Percentiles rank a stretch among this genome's conserved stretches.
Evolutionary conservation across 2,888 invertebrate genomes (phyloP).

Genomic region (Brenthis ino): DNA sequence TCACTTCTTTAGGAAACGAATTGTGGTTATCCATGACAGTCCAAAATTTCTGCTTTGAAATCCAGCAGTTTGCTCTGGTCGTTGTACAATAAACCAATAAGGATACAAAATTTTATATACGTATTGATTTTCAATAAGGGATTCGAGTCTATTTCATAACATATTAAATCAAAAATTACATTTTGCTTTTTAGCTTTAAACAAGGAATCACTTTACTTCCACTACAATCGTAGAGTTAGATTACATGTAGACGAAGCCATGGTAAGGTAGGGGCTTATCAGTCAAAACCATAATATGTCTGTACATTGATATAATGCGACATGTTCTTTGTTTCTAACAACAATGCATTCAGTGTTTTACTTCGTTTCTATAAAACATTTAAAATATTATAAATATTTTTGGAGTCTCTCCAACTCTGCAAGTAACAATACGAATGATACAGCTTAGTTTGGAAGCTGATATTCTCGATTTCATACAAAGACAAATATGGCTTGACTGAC

Average conservation of each 20-base stretch:
- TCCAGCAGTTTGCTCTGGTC: too few species aligned
- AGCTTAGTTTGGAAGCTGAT: conserved; percentile 10
- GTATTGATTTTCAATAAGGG: too few species aligned
- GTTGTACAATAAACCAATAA: too few species aligned
- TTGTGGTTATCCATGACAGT: too few species aligned
- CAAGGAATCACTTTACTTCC: neutral
- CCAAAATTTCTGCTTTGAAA: too few species aligned
- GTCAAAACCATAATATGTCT: conserved; percentile 11
- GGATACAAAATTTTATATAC: too few species aligned
- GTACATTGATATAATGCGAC: conserved; percentile 9
- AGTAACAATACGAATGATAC: neutral
- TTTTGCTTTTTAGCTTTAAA: neutral
- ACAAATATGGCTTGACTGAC: too few species aligned
- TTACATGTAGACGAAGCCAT: conserved; percentile 17
- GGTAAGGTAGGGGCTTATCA: conserved; percentile 17
- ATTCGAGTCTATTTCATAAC: neutral
- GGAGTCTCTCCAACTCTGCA: conserved; percentile 6
- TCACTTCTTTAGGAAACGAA: too few species aligned
- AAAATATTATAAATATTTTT: conserved; percentile 20
- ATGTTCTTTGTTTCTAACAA: conserved; percentile 9
- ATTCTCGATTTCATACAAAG: neutral
- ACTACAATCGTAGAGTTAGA: conserved; percentile 5
- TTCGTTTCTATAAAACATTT: conserved; percentile 8
- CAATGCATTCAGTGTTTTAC: conserved; percentile 12
- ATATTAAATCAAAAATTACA: neutral